phyloP scores from a whole-genome alignment of 2,888 invertebrate genomes.

The Mythimna ferrago region DNA sequence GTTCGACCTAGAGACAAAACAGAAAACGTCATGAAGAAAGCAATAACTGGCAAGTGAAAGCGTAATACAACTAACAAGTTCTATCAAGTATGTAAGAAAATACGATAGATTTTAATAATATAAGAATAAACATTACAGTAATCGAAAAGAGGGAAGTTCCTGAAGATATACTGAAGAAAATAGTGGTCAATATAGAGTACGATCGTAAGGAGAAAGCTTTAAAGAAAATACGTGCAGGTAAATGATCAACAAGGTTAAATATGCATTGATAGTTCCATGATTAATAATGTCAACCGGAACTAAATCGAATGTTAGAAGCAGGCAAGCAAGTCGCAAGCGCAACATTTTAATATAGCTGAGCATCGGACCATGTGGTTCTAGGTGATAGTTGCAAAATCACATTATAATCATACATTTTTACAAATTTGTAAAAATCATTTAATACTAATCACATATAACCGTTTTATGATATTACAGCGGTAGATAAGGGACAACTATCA shows the following conservation, averaged over 20 bases:
- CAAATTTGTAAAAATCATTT: no score
- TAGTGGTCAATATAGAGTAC: not conserved
- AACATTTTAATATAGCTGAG: not conserved
- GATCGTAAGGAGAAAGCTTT: constrained; percentile 8
- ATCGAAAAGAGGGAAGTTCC: constrained; percentile 24
- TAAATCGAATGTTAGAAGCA: not conserved
- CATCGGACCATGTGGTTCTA: not conserved
- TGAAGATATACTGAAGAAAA: constrained; percentile 11
- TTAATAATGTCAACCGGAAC: not conserved
- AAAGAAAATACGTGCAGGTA: constrained; percentile 34
- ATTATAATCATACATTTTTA: no score
- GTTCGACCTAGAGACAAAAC: constrained; percentile 26
- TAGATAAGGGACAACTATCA: constrained; percentile 31
- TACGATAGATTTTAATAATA: not conserved
- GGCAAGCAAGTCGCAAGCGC: not conserved
- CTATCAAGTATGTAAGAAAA: not conserved
- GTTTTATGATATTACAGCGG: constrained; percentile 19
- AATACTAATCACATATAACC: not conserved
- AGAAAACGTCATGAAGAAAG: constrained; percentile 17
- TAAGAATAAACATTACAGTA: constrained; percentile 16
- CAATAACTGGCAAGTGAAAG: constrained; percentile 11
- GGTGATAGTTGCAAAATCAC: not conserved
- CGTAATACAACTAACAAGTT: not conserved
- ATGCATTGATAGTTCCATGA: not conserved
- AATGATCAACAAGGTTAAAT: not conserved